phyloP scores from a whole-genome alignment of 1,140 invertebrate genomes.

The Myzus persicae region DNA sequence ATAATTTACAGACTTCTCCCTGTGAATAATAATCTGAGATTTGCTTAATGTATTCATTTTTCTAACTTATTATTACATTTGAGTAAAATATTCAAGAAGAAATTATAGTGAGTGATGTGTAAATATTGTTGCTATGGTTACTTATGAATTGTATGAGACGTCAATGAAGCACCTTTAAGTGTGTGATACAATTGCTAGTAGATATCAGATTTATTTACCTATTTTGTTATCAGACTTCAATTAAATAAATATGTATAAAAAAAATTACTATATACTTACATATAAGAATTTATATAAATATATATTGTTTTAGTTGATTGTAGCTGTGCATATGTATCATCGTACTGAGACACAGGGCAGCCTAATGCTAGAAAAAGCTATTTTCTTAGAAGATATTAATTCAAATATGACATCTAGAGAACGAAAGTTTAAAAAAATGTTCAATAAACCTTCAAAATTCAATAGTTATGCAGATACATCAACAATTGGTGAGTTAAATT shows the following conservation, averaged over 20 bases:
- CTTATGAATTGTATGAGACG: conserved; percentile 14
- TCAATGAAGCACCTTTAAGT: conserved; percentile 20
- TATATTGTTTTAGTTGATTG: conserved; percentile 51
- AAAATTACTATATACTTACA: no score
- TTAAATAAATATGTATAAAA: not conserved
- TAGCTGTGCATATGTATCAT: conserved; percentile 57
- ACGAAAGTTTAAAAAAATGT: conserved; percentile 55
- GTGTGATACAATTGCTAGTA: not conserved
- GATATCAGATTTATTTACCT: not conserved
- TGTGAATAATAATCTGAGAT: conserved; percentile 89
- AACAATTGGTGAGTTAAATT: conserved; percentile 44
- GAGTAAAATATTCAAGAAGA: not conserved
- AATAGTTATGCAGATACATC: conserved; percentile 39
- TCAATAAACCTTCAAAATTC: conserved; percentile 27
- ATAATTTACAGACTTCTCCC: conserved; percentile 84
- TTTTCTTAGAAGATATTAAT: conserved; percentile 59
- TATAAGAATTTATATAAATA: not conserved
- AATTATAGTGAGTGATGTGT: not conserved
- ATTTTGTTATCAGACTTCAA: not conserved
- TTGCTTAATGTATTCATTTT: conserved; percentile 66
- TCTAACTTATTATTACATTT: not conserved
- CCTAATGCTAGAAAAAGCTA: conserved; percentile 57
- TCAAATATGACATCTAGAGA: conserved; percentile 54
- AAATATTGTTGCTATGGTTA: conserved; percentile 50
- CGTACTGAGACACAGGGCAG: conserved; percentile 55